Base-by-base conservation (phyloP, 2,797 vertebrate species). In the Cirrhinus mrigala region DNA sequence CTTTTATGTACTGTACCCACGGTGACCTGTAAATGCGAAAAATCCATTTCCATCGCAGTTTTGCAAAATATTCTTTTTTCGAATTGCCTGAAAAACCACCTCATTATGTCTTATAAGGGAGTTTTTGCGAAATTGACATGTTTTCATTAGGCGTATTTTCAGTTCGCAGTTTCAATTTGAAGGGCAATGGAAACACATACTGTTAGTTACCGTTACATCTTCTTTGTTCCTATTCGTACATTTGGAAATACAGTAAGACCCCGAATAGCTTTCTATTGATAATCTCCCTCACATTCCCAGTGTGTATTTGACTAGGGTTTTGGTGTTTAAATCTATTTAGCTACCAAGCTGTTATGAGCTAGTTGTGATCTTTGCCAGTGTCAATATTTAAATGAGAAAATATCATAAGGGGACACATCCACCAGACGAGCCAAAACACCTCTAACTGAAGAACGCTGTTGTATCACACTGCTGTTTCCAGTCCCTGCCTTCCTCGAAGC, bases 381-480 rank as follows among this genome's bases (percentile, higher is more conserved):
- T 83, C 44, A 50, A 37, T 75, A 44, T 82, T 62, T 20, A 60
- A 60, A 73, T 15, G 20, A 52, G 24, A 4, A 62, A 62, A 82
- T 58, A 82, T 74, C 50, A 46, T 40, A 70, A 68, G n/a, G 29
- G 64, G 24, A 27, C 50, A 74, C 20, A 33, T 86, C 44, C 76
- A 80, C 74, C 60, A 68, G 48, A 66, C 24, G 75, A 64, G 18
- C 50, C 64, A 54, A 78, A 78, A 7, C 14, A 64, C 40, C 81
- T 79, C n/a, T 62, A 24, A 58, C 50, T 78, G 75, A 70, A 46
- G 54, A 69, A 62, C 69, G 29, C 64, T 75, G 52, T 46, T 52
- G 48, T 52, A 79, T 14, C 33, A 40, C 37, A 16, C 27, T 69
- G 78, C 40, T 52, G 54, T 48, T 77, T 44, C 52, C 33, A 64